Percentiles rank a stretch among this genome's conserved stretches.
phyloP scores from a whole-genome alignment of 2,113 vertebrate genomes.

The Machaerirhynchus nigripectus region DNA sequence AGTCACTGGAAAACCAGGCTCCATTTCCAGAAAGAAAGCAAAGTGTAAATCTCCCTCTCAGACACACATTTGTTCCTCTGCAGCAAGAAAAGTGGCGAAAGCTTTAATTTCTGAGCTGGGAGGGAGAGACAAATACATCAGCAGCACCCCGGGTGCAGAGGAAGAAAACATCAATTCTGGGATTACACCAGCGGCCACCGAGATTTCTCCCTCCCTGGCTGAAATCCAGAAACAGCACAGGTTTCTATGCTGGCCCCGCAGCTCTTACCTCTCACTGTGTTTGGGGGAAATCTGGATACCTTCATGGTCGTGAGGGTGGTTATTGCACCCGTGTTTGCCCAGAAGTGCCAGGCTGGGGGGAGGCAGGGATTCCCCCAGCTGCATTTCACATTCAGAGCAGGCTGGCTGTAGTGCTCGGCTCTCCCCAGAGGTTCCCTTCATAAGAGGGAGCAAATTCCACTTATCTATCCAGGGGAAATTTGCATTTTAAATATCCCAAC shows the following conservation, averaged over 20 bases:
- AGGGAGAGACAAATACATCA: constrained; percentile 50
- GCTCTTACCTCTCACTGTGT: neutral
- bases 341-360: neutral
- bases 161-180: constrained; percentile 22
- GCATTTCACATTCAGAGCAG: neutral
- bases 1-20: constrained; percentile 6
- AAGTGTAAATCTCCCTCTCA: constrained; percentile 54
- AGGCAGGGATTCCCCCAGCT: neutral
- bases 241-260: neutral
- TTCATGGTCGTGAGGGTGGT: neutral
- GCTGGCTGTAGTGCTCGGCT: neutral
- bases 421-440: constrained; percentile 45
- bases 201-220: neutral
- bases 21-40: constrained; percentile 27
- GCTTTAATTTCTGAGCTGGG: constrained; percentile 23
- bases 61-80: constrained; percentile 13
- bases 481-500: constrained; percentile 60
- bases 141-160: neutral
- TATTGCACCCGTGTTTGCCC: neutral
- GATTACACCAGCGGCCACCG: neutral
- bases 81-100: constrained; percentile 3
- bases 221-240: neutral
- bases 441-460: constrained; percentile 57
- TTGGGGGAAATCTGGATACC: neutral
- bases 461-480: constrained; percentile 11